Evolutionary conservation across 2,888 invertebrate species (phyloP).

Genomic region (Lithophane semibrunnea): DNA sequence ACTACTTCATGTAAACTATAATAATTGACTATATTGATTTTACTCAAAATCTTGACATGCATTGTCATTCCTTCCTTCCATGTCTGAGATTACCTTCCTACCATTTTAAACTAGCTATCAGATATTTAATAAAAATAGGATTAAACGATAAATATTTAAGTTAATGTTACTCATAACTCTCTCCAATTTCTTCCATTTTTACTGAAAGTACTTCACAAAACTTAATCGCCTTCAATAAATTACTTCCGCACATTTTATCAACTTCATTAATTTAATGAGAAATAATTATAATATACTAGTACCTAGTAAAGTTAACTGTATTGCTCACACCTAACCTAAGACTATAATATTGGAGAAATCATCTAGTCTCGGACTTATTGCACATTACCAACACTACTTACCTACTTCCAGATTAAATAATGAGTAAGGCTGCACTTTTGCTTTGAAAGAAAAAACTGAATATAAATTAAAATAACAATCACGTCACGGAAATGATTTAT

Average conservation of each 20-base stretch:
- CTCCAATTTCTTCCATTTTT: conserved; percentile 52
- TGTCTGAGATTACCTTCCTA: conserved; percentile 26
- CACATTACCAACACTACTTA: conserved; percentile 48
- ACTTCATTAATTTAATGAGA: conserved; percentile 43
- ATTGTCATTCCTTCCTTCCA: conserved; percentile 13
- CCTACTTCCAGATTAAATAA: conserved; percentile 46
- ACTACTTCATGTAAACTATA: not conserved
- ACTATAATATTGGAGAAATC: conserved; percentile 55
- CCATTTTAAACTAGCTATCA: conserved; percentile 29
- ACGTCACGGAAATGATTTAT: conserved; percentile 32
- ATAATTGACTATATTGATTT: not conserved
- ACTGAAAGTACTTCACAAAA: conserved; percentile 44
- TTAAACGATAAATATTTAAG: conserved; percentile 41
- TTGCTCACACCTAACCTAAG: conserved; percentile 66
- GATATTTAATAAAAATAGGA: conserved; percentile 32
- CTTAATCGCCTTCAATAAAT: conserved; percentile 48
- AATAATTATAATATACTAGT: conserved; percentile 53
- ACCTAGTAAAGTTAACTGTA: conserved; percentile 59
- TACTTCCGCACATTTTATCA: conserved; percentile 53
- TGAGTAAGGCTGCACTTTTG: conserved; percentile 45
- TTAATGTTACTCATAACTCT: conserved; percentile 46
- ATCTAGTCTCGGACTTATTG: conserved; percentile 48
- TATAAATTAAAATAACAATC: conserved; percentile 1
- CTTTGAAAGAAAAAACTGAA: conserved; percentile 22
- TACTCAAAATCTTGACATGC: not conserved